phyloP scores from a whole-genome alignment of 2,113 vertebrate genomes.

The Pseudonaja textilis region DNA sequence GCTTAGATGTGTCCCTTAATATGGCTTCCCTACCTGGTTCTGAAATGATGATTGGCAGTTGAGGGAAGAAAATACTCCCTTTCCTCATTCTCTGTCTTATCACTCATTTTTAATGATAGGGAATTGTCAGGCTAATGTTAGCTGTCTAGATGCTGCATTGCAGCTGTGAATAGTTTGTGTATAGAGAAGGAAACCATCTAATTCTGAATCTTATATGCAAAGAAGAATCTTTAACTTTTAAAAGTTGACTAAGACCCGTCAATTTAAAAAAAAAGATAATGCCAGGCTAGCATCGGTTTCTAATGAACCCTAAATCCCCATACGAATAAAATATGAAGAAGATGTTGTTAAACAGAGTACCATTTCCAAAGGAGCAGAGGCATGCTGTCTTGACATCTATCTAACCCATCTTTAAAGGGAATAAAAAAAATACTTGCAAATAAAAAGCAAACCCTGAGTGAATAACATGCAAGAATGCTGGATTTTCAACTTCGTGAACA shows the following conservation, averaged over 20 bases:
- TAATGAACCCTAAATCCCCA: neutral
- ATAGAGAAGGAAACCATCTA: neutral
- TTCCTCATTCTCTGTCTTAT: conserved; percentile 24
- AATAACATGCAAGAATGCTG: no score
- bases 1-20: neutral
- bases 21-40: neutral
- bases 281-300: neutral
- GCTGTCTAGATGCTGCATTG: conserved; percentile 30
- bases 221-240: neutral
- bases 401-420: neutral
- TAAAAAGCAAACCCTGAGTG: neutral
- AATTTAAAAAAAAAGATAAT: neutral
- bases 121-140: conserved; percentile 21
- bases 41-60: conserved; percentile 29
- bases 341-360: neutral
- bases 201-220: neutral
- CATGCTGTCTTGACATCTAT: neutral
- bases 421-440: neutral
- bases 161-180: conserved; percentile 26
- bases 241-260: neutral
- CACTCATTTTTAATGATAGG: conserved; percentile 37
- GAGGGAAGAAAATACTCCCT: conserved; percentile 30
- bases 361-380: neutral
- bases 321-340: neutral
- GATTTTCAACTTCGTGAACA: neutral